phyloP scores from a whole-genome alignment of 2,113 vertebrate genomes.

The Coregonus clupeaformis region DNA sequence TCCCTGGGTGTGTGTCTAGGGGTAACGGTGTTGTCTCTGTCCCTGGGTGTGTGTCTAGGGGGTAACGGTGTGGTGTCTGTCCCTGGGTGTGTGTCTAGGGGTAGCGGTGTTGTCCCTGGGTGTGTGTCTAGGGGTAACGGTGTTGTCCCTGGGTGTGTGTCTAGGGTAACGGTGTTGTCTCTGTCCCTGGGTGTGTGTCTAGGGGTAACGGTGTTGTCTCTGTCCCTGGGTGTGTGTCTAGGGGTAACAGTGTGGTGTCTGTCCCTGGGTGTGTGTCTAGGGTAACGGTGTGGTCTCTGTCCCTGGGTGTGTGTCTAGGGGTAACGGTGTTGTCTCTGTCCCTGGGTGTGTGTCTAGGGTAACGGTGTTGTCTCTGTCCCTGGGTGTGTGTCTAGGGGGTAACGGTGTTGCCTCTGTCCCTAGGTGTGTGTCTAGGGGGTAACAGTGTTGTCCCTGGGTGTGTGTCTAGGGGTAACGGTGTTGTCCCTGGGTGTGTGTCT shows the following conservation, averaged over 20 bases:
- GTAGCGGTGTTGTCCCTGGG: too few relatives aligned
- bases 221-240: conserved; percentile 41
- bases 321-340: conserved; percentile 61
- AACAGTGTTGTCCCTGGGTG: too few relatives aligned
- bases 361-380: not conserved
- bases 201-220: conserved; percentile 74
- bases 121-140: too few relatives aligned
- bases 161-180: conserved; percentile 58
- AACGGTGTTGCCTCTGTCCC: not conserved
- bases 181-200: conserved; percentile 8
- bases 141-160: conserved; percentile 8
- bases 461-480: too few relatives aligned
- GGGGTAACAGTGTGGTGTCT: conserved; percentile 71
- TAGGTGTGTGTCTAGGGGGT: conserved; percentile 59
- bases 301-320: conserved; percentile 60
- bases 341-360: conserved; percentile 60
- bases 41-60: conserved; percentile 60
- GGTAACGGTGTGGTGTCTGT: not conserved
- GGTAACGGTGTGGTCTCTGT: conserved; percentile 26
- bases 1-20: too few relatives aligned
- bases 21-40: not conserved
- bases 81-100: conserved; percentile 60
- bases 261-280: conserved; percentile 53
- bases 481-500: conserved; percentile 8
- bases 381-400: conserved; percentile 60